Percentiles rank a stretch among this genome's conserved stretches.
Evolutionary conservation across 2,113 vertebrate species (phyloP).

Genomic region (Chitala chitala): DNA sequence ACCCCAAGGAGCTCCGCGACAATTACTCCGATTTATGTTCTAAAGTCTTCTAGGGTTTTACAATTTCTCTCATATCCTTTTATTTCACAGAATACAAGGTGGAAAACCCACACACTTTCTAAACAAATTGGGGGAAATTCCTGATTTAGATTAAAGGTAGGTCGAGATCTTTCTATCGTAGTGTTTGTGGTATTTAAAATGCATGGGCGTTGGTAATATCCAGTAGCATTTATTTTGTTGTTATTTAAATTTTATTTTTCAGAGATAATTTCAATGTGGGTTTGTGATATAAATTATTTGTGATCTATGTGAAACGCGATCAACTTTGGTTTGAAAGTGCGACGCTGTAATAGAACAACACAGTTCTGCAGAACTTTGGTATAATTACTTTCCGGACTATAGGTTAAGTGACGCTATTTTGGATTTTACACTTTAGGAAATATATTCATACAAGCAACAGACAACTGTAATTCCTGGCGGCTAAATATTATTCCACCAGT

Average conservation of each 20-base stretch:
- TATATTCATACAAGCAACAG: too few species aligned
- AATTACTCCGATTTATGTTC: too few species aligned
- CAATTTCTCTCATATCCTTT: neutral
- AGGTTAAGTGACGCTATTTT: too few species aligned
- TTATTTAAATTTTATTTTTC: neutral
- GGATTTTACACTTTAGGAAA: too few species aligned
- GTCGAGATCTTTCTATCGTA: slow-evolving; percentile 14
- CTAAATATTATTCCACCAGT: too few species aligned
- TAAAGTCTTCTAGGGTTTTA: neutral
- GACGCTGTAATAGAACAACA: too few species aligned
- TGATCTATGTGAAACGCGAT: too few species aligned
- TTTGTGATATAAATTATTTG: neutral
- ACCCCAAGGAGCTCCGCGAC: neutral
- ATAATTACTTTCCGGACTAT: too few species aligned
- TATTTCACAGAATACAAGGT: neutral
- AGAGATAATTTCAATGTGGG: neutral
- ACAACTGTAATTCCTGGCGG: too few species aligned
- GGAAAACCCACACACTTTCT: neutral
- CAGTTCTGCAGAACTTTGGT: too few species aligned
- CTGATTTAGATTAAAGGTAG: slow-evolving; percentile 25
- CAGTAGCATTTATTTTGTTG: neutral
- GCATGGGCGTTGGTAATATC: neutral
- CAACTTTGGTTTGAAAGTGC: too few species aligned
- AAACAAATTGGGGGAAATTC: slow-evolving; percentile 7
- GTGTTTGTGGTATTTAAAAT: neutral